Evolutionary conservation across 2,888 invertebrate species (phyloP).

Genomic region (Prostheceraeus crozeri): DNA sequence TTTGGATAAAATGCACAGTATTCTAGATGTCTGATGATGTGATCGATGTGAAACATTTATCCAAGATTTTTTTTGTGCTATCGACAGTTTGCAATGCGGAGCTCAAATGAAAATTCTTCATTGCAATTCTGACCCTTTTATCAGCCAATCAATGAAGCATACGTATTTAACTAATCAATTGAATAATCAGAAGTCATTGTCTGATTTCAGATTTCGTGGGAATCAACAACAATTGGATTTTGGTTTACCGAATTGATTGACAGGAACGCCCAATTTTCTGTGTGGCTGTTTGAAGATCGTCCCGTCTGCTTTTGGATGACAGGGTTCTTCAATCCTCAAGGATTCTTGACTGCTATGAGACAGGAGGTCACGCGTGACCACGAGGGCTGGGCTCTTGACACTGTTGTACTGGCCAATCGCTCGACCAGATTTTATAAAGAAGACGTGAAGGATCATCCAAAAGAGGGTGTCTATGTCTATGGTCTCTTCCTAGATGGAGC

Average conservation of each 20-base stretch:
- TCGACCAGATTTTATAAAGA: constrained; percentile 57
- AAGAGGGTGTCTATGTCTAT: constrained; percentile 78
- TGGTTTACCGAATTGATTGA: constrained; percentile 94
- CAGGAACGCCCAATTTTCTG: constrained; percentile 76
- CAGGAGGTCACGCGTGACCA: constrained; percentile 58
- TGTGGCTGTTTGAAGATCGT: constrained; percentile 71
- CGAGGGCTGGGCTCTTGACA: constrained; percentile 56
- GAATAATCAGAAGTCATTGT: no score
- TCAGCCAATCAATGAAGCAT: no score
- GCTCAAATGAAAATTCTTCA: no score
- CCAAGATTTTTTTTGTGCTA: no score
- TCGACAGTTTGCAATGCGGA: no score
- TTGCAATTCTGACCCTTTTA: no score
- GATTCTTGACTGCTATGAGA: constrained; percentile 58
- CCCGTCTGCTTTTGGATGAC: constrained; percentile 93
- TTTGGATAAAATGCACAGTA: no score
- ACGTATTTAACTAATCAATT: no score
- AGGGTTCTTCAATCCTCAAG: constrained; percentile 91
- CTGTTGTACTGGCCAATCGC: constrained; percentile 55
- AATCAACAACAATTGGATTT: constrained; percentile 89
- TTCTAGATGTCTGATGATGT: no score
- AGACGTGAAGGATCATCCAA: constrained; percentile 68
- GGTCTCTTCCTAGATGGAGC: constrained; percentile 79
- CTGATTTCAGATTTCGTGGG: constrained; percentile 95
- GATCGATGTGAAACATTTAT: no score